Evolutionary conservation across 2,797 vertebrate genomes (phyloP), one percentile per base, ranked within the genome.

Genomic region (Enteromius fasciolatus): DNA sequence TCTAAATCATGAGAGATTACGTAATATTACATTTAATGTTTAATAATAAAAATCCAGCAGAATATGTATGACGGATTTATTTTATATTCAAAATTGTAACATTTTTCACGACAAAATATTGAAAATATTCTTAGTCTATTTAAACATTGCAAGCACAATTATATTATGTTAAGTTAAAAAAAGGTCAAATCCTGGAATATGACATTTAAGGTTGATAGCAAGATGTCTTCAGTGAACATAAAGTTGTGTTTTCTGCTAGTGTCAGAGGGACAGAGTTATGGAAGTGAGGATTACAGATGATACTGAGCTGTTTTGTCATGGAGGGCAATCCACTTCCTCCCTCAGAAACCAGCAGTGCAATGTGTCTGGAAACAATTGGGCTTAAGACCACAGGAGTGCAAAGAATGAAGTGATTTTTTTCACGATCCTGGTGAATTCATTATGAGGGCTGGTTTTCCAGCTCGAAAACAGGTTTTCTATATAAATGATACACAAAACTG

Each of bases 281-380:
- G 93, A 91, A 33, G 86, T 91, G 10, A 92, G 93, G 85, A 94
- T 91, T 81, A 89, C 93, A 89, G 17, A 87, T 87, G 0, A 63
- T 92, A 31, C 66, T 80, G 41, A 76, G 64, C 64, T 84, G 64
- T 80, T 84, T 85, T 81, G 78, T 48, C 75, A 75, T 78, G 78
- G 72, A 85, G 83, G 83, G 74, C 39, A 67, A 46, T 87, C 83
- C 73, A 84, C 80, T 86, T 86, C 80, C 86, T 80, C 77, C 46
- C 44, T 73, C 78, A 80, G 85, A 84, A 81, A 85, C 80, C 59
- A 83, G 81, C 69, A 70, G 76, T 67, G 73, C 80, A 85, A 85
- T 78, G 67, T 44, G 64, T 86, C 76, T 86, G 85, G 83, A 87
- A 87, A 85, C 80, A 81, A 86, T 86, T 87, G 83, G 54, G 81